These are phyloP conservation scores for Gymnoscelis rufifasciata DNA, from an alignment of 2,888 invertebrate genomes.

Conservation along the genomic window DNA sequence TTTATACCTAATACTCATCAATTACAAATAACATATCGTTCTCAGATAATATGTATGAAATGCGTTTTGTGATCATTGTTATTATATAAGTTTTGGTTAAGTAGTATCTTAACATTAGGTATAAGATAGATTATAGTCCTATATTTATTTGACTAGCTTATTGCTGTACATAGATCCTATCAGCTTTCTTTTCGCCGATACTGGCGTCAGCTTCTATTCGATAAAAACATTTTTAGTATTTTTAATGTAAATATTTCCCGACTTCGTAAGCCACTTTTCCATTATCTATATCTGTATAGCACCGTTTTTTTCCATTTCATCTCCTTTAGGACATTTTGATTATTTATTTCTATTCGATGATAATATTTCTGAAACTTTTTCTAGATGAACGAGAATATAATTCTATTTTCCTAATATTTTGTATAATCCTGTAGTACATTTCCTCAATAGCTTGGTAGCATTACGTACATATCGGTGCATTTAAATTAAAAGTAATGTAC, in stretches of 20 bases:
- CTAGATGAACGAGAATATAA: slow-evolving; percentile 59
- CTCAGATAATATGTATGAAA: slow-evolving; percentile 49
- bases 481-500: slow-evolving; percentile 65
- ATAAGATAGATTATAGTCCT: slow-evolving; percentile 42
- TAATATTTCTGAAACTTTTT: slow-evolving; percentile 63
- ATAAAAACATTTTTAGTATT: slow-evolving; percentile 6
- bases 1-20: slow-evolving; percentile 59
- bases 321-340: slow-evolving; percentile 21
- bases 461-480: slow-evolving; percentile 71
- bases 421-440: slow-evolving; percentile 57
- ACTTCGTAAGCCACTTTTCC: slow-evolving; percentile 58
- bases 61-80: slow-evolving; percentile 60
- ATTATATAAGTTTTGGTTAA: slow-evolving; percentile 39
- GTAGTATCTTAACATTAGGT: slow-evolving; percentile 36
- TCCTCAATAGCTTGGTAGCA: slow-evolving; percentile 68
- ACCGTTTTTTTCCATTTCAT: slow-evolving; percentile 21
- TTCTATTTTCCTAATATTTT: slow-evolving; percentile 75
- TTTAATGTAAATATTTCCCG: slow-evolving; percentile 58
- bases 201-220: slow-evolving; percentile 12
- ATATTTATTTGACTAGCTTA: slow-evolving; percentile 33
- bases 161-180: slow-evolving; percentile 35
- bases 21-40: slow-evolving; percentile 68
- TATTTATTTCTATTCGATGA: slow-evolving; percentile 32
- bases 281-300: slow-evolving; percentile 26
- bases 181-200: slow-evolving; percentile 31